Conservation (phyloP, 2,888 invertebrate species). For the Corbicula japonica region DNA sequence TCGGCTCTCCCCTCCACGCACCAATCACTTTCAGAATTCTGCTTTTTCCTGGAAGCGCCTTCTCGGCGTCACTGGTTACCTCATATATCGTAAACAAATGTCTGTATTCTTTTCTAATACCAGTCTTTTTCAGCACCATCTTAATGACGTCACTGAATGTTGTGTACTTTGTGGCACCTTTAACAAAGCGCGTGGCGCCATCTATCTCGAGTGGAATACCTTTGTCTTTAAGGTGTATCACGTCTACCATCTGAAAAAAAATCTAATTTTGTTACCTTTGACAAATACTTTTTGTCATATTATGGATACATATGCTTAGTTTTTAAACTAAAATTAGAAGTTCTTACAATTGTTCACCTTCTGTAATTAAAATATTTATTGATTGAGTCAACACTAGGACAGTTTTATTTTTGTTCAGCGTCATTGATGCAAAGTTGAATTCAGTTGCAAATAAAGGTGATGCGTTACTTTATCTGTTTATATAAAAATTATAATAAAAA, state of each 20-base stretch:
- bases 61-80: conserved; percentile 37
- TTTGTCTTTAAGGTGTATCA: conserved; percentile 42
- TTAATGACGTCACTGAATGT: conserved; percentile 65
- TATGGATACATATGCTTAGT: too few relatives aligned
- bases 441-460: too few relatives aligned
- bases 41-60: conserved; percentile 36
- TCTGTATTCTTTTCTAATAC: conserved; percentile 53
- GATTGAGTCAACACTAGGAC: too few relatives aligned
- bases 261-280: too few relatives aligned
- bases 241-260: conserved; percentile 57
- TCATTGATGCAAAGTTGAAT: too few relatives aligned
- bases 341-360: too few relatives aligned
- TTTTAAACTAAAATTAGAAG: too few relatives aligned
- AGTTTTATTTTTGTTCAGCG: too few relatives aligned
- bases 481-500: neutral
- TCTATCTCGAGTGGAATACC: conserved; percentile 58
- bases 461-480: neutral
- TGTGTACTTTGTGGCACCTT: conserved; percentile 62
- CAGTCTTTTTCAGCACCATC: conserved; percentile 65
- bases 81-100: conserved; percentile 54
- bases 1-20: conserved; percentile 41
- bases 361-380: too few relatives aligned
- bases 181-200: conserved; percentile 52
- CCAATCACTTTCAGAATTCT: conserved; percentile 47
- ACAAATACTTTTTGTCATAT: too few relatives aligned